These are phyloP conservation scores for Drosophila virilis DNA, from an alignment of 1,140 invertebrate species.

Conservation along the genomic window DNA sequence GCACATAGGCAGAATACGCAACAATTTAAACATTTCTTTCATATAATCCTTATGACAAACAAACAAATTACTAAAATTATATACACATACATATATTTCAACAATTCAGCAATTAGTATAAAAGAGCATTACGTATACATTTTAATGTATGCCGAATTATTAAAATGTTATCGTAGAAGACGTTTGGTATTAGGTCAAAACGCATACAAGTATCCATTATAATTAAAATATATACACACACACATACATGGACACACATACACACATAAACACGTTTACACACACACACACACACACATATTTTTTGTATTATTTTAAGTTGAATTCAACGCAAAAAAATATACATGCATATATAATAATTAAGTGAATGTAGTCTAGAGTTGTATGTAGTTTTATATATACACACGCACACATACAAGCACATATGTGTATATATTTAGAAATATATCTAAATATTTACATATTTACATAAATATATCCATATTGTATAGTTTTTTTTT, in stretches of 20 bases:
- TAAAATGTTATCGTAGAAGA: too few relatives aligned
- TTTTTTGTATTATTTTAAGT: slow-evolving; percentile 43
- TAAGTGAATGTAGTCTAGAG: slow-evolving; percentile 64
- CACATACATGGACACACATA: slow-evolving; percentile 22
- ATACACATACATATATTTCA: slow-evolving; percentile 11
- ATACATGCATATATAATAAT: slow-evolving; percentile 40
- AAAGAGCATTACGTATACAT: slow-evolving; percentile 13
- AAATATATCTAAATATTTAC: slow-evolving; percentile 4
- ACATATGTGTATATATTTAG: slow-evolving; percentile 2
- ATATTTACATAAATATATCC: slow-evolving; percentile 21
- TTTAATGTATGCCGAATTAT: slow-evolving; percentile 1
- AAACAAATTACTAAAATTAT: slow-evolving; percentile 12
- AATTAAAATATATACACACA: slow-evolving; percentile 12
- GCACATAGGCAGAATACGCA: slow-evolving; percentile 25
- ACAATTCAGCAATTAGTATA: slow-evolving; percentile 10
- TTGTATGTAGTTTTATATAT: slow-evolving; percentile 61
- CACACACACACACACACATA: slow-evolving; percentile 42
- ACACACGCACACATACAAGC: slow-evolving; percentile 28
- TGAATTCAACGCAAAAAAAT: slow-evolving; percentile 24
- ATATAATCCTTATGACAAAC: slow-evolving; percentile 12
- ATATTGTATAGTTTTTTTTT: slow-evolving; percentile 52
- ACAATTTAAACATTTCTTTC: slow-evolving; percentile 29
- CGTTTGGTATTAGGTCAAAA: background rate
- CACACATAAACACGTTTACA: slow-evolving; percentile 31
- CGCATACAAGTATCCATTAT: slow-evolving; percentile 16